A percentile compares a stretch with the other conserved stretches of the same genome.
phyloP scores from a whole-genome alignment of 2,888 invertebrate species.

The Peribatodes rhomboidaria region DNA sequence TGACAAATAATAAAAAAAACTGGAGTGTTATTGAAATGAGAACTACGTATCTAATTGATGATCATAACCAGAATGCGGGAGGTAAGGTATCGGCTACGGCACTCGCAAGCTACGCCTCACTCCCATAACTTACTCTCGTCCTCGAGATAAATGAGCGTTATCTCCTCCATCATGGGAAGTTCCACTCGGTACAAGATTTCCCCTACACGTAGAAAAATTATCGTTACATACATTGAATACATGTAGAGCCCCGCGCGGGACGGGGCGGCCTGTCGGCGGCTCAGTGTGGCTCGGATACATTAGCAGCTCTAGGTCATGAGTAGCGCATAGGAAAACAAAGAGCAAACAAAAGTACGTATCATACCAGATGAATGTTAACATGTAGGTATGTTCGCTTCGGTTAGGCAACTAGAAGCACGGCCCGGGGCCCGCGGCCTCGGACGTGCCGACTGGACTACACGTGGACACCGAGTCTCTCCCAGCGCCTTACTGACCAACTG shows the following conservation, averaged over 20 bases:
- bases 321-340: slow-evolving; percentile 73
- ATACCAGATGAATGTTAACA: slow-evolving; percentile 63
- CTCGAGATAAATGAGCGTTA: slow-evolving; percentile 97
- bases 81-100: slow-evolving; percentile 87
- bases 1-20: slow-evolving; percentile 79
- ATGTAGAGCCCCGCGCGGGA: slow-evolving; percentile 48
- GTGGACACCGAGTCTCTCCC: slow-evolving; percentile 65
- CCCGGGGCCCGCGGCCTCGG: slow-evolving; percentile 71
- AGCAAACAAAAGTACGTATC: slow-evolving; percentile 70
- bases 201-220: slow-evolving; percentile 88
- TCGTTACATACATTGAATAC: slow-evolving; percentile 82
- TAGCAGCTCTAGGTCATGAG: slow-evolving; percentile 67
- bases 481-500: slow-evolving; percentile 45
- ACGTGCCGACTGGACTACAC: slow-evolving; percentile 69
- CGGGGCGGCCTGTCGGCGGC: slow-evolving; percentile 25
- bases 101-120: slow-evolving; percentile 89
- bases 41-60: slow-evolving; percentile 87
- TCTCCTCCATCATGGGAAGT: slow-evolving; percentile 97
- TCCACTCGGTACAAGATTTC: slow-evolving; percentile 97
- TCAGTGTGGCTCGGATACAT: slow-evolving; percentile 51
- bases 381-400: slow-evolving; percentile 63
- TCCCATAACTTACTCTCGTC: slow-evolving; percentile 91
- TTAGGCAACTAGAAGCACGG: slow-evolving; percentile 86
- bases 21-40: slow-evolving; percentile 86
- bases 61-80: slow-evolving; percentile 88